phyloP scores from a whole-genome alignment of 2,797 vertebrate genomes.

The Telmatherina bonti region DNA sequence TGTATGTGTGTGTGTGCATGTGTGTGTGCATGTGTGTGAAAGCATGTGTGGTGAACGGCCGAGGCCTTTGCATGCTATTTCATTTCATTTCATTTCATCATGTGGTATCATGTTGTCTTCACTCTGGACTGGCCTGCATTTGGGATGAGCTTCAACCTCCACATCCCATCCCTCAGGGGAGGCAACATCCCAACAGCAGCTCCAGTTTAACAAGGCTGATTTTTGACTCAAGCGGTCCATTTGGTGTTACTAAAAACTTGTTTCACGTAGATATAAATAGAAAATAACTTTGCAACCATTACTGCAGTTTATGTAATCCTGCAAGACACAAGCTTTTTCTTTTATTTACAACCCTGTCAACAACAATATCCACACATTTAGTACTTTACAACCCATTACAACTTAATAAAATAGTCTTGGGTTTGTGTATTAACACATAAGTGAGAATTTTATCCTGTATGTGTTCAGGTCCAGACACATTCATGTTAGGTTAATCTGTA shows the following conservation, averaged over 20 bases:
- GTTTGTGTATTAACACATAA: no score
- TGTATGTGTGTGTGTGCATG: slow-evolving; percentile 4
- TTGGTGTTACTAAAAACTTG: slow-evolving; percentile 6
- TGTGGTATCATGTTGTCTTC: slow-evolving; percentile 61
- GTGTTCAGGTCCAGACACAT: no score
- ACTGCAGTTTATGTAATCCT: not conserved
- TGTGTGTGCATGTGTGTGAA: slow-evolving; percentile 11
- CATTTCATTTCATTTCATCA: slow-evolving; percentile 82
- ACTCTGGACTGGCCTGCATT: slow-evolving; percentile 65
- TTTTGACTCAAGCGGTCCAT: not conserved
- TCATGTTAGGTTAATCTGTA: no score
- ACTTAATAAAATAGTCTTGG: no score
- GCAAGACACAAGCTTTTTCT: not conserved
- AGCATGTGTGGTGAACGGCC: slow-evolving; percentile 21
- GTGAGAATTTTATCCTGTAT: no score
- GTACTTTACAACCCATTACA: no score
- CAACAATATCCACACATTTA: no score
- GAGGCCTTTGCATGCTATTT: slow-evolving; percentile 61
- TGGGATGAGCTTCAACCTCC: slow-evolving; percentile 46
- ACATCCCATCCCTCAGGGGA: slow-evolving; percentile 22
- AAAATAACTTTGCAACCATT: not conserved
- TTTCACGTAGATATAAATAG: not conserved
- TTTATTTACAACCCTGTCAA: not conserved
- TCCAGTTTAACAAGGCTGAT: slow-evolving; percentile 30
- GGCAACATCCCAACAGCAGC: slow-evolving; percentile 17